These are phyloP conservation scores for Epizoanthus scotinus DNA, from an alignment of 92 coral and sea anemone genomes.

Conservation along the genomic window DNA sequence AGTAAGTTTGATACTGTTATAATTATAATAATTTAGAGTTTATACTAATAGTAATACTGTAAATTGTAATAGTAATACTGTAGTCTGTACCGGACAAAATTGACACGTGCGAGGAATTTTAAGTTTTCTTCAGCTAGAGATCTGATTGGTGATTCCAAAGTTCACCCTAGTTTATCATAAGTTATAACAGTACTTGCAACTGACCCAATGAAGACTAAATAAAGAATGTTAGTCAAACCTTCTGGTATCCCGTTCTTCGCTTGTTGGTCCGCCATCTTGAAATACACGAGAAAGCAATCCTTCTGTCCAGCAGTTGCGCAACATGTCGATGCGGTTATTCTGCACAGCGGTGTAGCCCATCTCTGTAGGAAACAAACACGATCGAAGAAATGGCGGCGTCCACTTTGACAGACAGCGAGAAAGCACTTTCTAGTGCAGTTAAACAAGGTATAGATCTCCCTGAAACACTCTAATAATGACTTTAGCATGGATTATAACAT, in stretches of 20 bases:
- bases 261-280: conserved; percentile 79
- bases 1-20: no score
- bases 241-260: conserved; percentile 5
- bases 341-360: conserved; percentile 1
- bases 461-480: no score
- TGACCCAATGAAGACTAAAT: no score
- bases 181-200: no score
- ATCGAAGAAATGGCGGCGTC: conserved; percentile 51
- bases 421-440: conserved; percentile 44
- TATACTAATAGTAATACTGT: no score
- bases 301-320: conserved; percentile 33
- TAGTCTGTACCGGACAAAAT: no score
- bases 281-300: conserved; percentile 29
- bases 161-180: no score
- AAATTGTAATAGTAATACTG: no score
- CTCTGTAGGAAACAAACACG: background rate
- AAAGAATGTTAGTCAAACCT: conserved; percentile 25
- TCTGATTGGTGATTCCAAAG: no score
- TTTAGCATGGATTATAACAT: background rate
- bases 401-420: conserved; percentile 43
- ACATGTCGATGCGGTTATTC: background rate
- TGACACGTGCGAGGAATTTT: no score
- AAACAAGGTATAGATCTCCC: conserved; percentile 72
- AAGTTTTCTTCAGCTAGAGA: no score
- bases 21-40: no score